A percentile compares a stretch with the other conserved stretches of the same genome.
phyloP scores from a whole-genome alignment of 1,140 invertebrate species.

The Uloborus diversus region DNA sequence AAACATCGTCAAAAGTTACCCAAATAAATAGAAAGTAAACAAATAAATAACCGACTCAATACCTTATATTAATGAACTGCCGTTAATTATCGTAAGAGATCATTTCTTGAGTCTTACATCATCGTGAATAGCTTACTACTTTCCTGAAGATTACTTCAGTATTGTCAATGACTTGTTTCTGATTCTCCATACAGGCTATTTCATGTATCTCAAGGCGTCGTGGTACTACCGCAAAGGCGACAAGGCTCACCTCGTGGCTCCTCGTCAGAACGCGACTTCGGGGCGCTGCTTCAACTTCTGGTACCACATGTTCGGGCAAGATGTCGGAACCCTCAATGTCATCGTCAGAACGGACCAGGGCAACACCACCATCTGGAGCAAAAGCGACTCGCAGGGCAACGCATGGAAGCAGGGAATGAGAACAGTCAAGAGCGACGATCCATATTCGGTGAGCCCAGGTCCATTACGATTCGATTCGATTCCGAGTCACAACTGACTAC shows the following conservation, averaged over 20 bases:
- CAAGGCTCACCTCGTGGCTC: conserved; percentile 39
- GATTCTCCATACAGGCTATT: conserved; percentile 26
- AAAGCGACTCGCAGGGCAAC: conserved; percentile 43
- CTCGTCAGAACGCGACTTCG: conserved; percentile 16
- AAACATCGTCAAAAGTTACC: too few species aligned
- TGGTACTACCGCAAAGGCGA: neutral
- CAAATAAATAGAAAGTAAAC: too few species aligned
- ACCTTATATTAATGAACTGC: too few species aligned
- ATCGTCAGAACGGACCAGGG: neutral
- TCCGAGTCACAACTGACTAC: too few species aligned
- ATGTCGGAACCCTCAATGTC: conserved; percentile 58
- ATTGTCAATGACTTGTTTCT: too few species aligned
- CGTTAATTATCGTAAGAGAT: too few species aligned
- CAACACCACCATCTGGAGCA: conserved; percentile 43
- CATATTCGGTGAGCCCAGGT: neutral
- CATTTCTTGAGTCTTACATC: too few species aligned
- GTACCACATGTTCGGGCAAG: conserved; percentile 60
- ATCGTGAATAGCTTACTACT: too few species aligned
- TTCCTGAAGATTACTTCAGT: too few species aligned
- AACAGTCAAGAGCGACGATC: conserved; percentile 10
- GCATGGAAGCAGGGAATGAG: conserved; percentile 24
- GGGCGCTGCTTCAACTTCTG: conserved; percentile 56
- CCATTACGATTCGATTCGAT: neutral
- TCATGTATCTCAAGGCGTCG: conserved; percentile 15
- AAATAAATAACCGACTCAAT: too few species aligned